These are phyloP conservation scores for Phodopus roborovskii DNA, from an alignment of 2,113 vertebrate genomes.

Conservation along the genomic window DNA sequence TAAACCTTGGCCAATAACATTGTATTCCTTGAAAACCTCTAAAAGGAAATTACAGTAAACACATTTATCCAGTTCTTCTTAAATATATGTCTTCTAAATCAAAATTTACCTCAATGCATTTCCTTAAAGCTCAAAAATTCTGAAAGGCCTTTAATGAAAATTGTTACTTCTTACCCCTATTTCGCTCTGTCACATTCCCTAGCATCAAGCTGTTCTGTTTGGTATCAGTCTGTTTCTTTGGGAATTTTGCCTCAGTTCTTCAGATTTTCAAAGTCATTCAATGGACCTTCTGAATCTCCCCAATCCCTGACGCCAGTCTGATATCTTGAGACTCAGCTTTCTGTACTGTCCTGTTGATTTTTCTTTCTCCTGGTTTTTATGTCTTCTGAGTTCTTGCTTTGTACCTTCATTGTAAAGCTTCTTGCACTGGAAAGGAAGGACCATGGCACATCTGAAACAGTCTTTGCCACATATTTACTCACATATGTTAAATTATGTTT, in stretches of 20 bases:
- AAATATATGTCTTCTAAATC: background rate
- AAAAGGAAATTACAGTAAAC: constrained; percentile 2
- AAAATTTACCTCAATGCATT: background rate
- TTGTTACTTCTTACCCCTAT: background rate
- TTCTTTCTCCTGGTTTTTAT: background rate
- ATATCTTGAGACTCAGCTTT: background rate
- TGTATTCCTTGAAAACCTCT: background rate
- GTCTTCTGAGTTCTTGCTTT: constrained; percentile 12
- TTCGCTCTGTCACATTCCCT: background rate
- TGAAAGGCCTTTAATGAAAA: constrained; percentile 36
- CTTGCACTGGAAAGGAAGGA: background rate
- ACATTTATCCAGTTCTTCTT: background rate
- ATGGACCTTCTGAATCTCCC: background rate
- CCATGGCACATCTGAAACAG: background rate
- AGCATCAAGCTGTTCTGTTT: background rate
- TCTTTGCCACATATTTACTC: background rate
- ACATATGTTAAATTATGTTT: background rate
- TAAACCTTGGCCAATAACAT: background rate
- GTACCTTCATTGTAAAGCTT: background rate
- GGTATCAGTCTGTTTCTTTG: background rate
- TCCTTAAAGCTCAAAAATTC: background rate
- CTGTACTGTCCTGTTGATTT: background rate
- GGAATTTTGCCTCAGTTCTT: constrained; percentile 13
- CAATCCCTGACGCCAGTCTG: background rate
- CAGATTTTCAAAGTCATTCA: background rate